A percentile compares a stretch with the other conserved stretches of the same genome.
Evolutionary conservation across 1,140 invertebrate genomes (phyloP).

Genomic region (Tetramorium simillimum): DNA sequence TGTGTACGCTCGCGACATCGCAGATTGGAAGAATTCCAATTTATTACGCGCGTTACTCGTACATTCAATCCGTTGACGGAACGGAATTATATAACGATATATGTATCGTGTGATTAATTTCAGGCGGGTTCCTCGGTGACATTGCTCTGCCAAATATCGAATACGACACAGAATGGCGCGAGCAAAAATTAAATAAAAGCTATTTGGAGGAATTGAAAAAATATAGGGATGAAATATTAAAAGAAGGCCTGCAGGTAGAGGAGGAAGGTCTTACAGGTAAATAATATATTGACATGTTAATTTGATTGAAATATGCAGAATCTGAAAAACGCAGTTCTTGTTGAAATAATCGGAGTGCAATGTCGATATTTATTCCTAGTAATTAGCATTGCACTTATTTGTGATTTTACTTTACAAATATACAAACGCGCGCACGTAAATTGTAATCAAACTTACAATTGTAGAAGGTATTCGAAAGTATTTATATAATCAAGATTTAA

Average conservation of each 20-base stretch:
- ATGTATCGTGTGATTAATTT: constrained; percentile 67
- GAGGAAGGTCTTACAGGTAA: constrained; percentile 91
- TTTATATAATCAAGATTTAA: not conserved
- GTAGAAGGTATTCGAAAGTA: not conserved
- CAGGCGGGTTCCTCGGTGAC: constrained; percentile 92
- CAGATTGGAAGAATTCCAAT: constrained; percentile 46
- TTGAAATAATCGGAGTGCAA: not conserved
- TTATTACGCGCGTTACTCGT: constrained; percentile 31
- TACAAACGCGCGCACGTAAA: not conserved
- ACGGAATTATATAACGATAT: not conserved
- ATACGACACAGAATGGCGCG: constrained; percentile 86
- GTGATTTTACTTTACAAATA: not conserved
- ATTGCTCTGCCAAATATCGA: constrained; percentile 91
- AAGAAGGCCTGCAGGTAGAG: constrained; percentile 92
- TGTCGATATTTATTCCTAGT: not conserved
- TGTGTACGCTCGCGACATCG: not conserved
- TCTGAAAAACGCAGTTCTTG: not conserved
- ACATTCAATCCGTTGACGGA: not conserved
- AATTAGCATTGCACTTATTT: not conserved
- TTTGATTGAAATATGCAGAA: not conserved
- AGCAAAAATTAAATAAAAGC: constrained; percentile 87
- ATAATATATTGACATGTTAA: not conserved
- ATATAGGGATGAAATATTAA: constrained; percentile 91
- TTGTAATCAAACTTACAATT: not conserved
- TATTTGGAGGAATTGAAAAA: constrained; percentile 91